Conservation (phyloP, 2,797 vertebrate genomes). For the Loriculus beryllinus region DNA sequence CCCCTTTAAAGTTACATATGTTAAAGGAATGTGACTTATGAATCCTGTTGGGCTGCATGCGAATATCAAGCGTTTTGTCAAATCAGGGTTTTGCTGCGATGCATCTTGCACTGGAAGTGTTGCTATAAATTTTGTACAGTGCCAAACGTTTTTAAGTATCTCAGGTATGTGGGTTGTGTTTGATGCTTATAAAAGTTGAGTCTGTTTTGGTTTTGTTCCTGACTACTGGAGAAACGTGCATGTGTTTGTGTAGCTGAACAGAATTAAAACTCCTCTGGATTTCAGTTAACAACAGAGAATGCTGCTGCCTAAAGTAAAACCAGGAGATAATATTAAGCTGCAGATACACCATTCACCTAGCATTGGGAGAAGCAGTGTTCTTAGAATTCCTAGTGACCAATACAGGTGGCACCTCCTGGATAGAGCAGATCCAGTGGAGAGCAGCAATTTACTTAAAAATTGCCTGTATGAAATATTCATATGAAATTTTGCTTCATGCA, state of each 20-base stretch:
- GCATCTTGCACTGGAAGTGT: neutral
- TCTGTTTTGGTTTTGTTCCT: neutral
- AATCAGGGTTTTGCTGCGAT: slow-evolving; percentile 26
- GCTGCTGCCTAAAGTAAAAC: neutral
- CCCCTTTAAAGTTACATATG: slow-evolving; percentile 30
- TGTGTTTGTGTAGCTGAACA: neutral
- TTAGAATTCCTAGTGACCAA: neutral
- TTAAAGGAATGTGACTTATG: slow-evolving; percentile 43
- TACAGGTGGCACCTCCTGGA: neutral
- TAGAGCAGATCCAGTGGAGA: neutral
- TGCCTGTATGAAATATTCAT: neutral
- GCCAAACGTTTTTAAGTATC: neutral
- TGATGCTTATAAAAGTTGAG: neutral
- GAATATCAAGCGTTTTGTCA: slow-evolving; percentile 35
- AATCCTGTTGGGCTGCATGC: slow-evolving; percentile 28
- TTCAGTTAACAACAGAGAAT: neutral
- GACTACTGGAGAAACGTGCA: neutral
- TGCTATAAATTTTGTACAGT: slow-evolving; percentile 22
- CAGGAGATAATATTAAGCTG: neutral
- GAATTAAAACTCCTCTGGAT: neutral
- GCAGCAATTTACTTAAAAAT: neutral
- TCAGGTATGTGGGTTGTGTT: neutral
- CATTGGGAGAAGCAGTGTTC: neutral
- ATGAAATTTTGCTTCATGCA: neutral
- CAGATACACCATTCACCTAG: neutral